Evolutionary conservation across 2,113 vertebrate genomes (phyloP).

Genomic region (Xiphias gladius): DNA sequence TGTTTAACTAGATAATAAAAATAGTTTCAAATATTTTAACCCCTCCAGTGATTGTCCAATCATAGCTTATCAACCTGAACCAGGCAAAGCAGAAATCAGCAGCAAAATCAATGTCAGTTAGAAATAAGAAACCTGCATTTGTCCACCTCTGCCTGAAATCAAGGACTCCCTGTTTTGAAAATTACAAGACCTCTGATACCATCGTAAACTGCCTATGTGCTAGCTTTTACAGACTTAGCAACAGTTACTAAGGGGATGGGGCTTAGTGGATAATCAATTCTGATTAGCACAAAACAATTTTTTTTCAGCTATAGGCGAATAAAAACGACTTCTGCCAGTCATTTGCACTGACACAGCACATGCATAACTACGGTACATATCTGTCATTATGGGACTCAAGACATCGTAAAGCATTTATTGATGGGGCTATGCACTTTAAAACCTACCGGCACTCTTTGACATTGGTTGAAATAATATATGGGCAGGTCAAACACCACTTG

Average conservation of each 20-base stretch:
- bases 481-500: constrained; percentile 35
- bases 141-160: too few species aligned
- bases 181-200: too few species aligned
- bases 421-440: constrained; percentile 7
- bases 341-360: neutral
- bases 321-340: neutral
- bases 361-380: neutral
- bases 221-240: too few species aligned
- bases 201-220: too few species aligned
- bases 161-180: too few species aligned
- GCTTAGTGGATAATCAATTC: neutral
- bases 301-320: neutral
- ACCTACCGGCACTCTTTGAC: constrained; percentile 27
- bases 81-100: too few species aligned
- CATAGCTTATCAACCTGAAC: neutral
- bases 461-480: constrained; percentile 50
- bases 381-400: neutral
- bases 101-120: too few species aligned
- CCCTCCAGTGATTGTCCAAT: neutral
- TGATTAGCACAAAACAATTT: neutral
- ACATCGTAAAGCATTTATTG: neutral
- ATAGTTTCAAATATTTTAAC: neutral
- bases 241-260: too few species aligned
- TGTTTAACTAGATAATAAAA: neutral
- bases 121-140: too few species aligned